Evolutionary conservation across 2,888 invertebrate genomes (phyloP), one percentile per base, ranked within the genome.

Genomic region (Argyra leucocephala): DNA sequence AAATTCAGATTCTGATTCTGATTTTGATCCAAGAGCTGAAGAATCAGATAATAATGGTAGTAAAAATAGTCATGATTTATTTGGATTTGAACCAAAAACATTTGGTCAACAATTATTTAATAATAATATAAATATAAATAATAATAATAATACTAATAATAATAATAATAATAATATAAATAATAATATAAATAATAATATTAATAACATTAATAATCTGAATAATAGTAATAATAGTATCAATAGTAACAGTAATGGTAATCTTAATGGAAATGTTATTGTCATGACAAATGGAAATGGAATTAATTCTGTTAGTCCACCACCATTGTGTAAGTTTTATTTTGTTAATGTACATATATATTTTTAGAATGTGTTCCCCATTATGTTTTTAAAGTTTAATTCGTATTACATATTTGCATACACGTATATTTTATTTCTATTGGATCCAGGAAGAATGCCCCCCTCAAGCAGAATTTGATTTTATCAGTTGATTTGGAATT

Each of bases 21-120:
- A 92, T 79, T 95, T 95, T 76, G 91, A 95, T 82, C 94, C 95
- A 0, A 85, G 94, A 68, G 93, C 93, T 22, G 88, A 85, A 71
- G 93, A 93, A 76, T 85, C 70, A 66, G 76, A 72, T 75, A 82
- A 74, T 48, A 74, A 73, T 70, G 79, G 67, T 73, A 72, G 73
- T 68, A 71, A 74, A 65, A 68, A 72, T 63, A 75, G 76, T 69
- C 78, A 78, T 68, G 79, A 79, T 73, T 71, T 80, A 62, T 80
- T 80, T 68, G 80, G 80, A 57, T 80, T 80, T 66, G 80, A 80
- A 69, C 70, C 76, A 23, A 79, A 80, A 66, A 78, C 72, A 68
- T 80, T 71, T 75, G 81, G 75, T 64, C 80, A 75, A 75, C 79
- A 76, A 69, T 75, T 83, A 66, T 83, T 83, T 67, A 76, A 80